A percentile compares a stretch with the other conserved stretches of the same genome.
phyloP scores from a whole-genome alignment of 1,140 invertebrate genomes.

The Philopotamus ludificatus region DNA sequence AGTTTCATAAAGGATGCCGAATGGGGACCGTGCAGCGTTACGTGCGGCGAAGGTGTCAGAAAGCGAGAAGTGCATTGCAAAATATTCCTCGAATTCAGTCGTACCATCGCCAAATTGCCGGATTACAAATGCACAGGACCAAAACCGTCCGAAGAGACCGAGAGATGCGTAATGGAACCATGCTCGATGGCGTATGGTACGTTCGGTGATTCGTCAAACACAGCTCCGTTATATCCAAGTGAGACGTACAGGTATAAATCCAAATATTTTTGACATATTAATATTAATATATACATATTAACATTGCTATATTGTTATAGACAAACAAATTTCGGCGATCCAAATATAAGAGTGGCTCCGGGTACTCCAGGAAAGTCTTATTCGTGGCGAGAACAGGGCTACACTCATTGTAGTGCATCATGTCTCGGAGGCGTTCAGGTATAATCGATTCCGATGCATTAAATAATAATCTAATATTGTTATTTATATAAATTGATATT shows the following conservation, averaged over 20 bases:
- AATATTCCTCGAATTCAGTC: constrained; percentile 88
- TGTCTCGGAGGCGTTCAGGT: constrained; percentile 83
- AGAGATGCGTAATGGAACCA: constrained; percentile 74
- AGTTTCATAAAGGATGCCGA: constrained; percentile 64
- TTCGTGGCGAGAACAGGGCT: constrained; percentile 81
- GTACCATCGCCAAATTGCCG: constrained; percentile 80
- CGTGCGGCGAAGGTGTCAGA: constrained; percentile 84
- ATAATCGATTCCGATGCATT: constrained; percentile 15
- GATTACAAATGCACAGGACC: constrained; percentile 84
- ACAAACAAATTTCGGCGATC: constrained; percentile 31
- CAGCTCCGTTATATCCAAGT: constrained; percentile 44
- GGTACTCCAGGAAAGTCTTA: constrained; percentile 69
- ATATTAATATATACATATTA: constrained; percentile 2
- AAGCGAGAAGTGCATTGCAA: constrained; percentile 84
- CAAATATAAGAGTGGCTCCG: constrained; percentile 56
- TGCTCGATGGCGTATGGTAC: constrained; percentile 67
- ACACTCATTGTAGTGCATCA: constrained; percentile 89
- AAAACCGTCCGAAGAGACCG: constrained; percentile 76
- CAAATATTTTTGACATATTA: neutral
- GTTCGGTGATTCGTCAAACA: constrained; percentile 64
- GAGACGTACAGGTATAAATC: constrained; percentile 30
- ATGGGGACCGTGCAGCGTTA: constrained; percentile 86
- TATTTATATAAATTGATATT: constrained; percentile 51
- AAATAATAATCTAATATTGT: neutral
- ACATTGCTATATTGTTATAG: constrained; percentile 3